Evolutionary conservation across 2,113 vertebrate genomes (phyloP).

Genomic region (Coregonus clupeaformis): DNA sequence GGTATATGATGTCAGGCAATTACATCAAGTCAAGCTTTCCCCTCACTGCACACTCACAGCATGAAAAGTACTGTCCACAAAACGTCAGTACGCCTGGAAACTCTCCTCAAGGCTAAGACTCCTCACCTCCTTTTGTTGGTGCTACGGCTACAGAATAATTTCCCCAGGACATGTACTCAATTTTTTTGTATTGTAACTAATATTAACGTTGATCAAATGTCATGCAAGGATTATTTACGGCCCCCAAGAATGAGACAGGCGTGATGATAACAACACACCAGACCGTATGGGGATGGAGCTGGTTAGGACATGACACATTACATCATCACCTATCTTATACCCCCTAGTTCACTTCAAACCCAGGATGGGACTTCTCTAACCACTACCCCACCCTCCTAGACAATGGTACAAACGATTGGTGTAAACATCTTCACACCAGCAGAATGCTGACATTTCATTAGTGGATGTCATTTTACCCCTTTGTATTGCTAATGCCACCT

Average conservation of each 20-base stretch:
- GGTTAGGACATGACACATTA: not conserved
- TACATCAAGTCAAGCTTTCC: not conserved
- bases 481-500: constrained; percentile 46
- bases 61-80: constrained; percentile 17
- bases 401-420: constrained; percentile 18
- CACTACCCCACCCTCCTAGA: constrained; percentile 21
- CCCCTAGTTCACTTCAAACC: constrained; percentile 9
- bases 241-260: constrained; percentile 32
- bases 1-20: constrained; percentile 14
- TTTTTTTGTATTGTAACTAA: constrained; percentile 59
- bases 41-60: not conserved
- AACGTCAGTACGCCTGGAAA: constrained; percentile 37
- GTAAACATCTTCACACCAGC: constrained; percentile 29
- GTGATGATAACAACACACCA: constrained; percentile 7
- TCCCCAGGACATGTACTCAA: constrained; percentile 32
- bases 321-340: not conserved
- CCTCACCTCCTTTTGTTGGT: not conserved
- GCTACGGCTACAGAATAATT: too few relatives aligned
- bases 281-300: not conserved
- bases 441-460: constrained; percentile 30
- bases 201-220: constrained; percentile 61
- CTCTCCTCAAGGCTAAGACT: not conserved
- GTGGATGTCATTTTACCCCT: constrained; percentile 46
- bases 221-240: constrained; percentile 17
- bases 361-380: constrained; percentile 19